Evolutionary conservation across 2,888 invertebrate species (phyloP).

Genomic region (Bugula neritina): DNA sequence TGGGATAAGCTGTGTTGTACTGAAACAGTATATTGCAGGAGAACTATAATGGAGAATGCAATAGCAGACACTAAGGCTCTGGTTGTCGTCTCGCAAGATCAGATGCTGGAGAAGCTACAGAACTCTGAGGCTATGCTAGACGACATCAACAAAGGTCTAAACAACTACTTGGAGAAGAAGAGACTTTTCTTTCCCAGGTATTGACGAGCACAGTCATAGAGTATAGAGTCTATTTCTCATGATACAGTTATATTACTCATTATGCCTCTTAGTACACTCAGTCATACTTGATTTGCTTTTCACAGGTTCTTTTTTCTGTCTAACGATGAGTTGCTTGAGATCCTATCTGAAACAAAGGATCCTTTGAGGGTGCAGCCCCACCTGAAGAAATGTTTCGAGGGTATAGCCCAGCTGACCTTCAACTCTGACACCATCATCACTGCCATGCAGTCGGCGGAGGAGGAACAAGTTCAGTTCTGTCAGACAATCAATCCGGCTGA

Average conservation of each 20-base stretch:
- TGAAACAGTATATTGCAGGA: conserved; percentile 41
- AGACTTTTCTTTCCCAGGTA: conserved; percentile 52
- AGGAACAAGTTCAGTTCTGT: conserved; percentile 46
- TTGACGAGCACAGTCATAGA: too few species aligned
- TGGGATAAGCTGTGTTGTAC: too few species aligned
- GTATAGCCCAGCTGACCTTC: conserved; percentile 49
- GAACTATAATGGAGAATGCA: conserved; percentile 48
- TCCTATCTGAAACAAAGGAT: conserved; percentile 52
- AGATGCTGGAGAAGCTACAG: conserved; percentile 51
- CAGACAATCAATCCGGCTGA: conserved; percentile 45
- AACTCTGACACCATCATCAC: conserved; percentile 44
- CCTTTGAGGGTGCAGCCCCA: conserved; percentile 53
- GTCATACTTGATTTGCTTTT: too few species aligned
- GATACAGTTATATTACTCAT: too few species aligned
- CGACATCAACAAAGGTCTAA: conserved; percentile 50
- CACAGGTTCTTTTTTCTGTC: conserved; percentile 52
- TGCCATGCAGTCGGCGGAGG: conserved; percentile 52
- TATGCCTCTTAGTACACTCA: too few species aligned
- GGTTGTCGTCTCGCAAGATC: conserved; percentile 47
- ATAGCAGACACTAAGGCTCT: conserved; percentile 46
- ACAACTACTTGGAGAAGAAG: conserved; percentile 52
- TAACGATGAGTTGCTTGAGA: conserved; percentile 52
- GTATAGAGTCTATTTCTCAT: too few species aligned
- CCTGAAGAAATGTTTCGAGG: conserved; percentile 53
- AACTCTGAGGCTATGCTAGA: conserved; percentile 52